Conservation (phyloP, 2,888 invertebrate genomes). For the Sinotaia quadrata region DNA sequence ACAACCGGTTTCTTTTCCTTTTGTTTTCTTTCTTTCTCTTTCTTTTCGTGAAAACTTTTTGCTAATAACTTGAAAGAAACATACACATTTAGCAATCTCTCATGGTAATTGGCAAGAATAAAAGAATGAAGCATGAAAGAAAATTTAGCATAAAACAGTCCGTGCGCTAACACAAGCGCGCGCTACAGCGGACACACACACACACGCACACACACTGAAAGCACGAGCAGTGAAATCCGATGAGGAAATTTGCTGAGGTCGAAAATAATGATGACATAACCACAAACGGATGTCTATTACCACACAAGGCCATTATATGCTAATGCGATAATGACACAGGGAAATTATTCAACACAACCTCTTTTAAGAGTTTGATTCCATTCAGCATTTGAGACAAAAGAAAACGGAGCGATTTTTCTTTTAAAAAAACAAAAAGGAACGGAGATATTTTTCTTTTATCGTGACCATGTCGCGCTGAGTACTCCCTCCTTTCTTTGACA, state of each 20-base stretch:
- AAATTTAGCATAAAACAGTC: neutral
- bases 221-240: neutral
- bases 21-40: too few species aligned
- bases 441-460: too few species aligned
- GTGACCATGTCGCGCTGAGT: too few species aligned
- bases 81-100: too few species aligned
- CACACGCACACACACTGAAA: neutral
- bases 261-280: slow-evolving; percentile 14
- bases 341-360: slow-evolving; percentile 1
- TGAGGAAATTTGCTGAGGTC: slow-evolving; percentile 6
- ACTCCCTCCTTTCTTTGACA: too few species aligned
- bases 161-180: neutral
- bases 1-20: too few species aligned
- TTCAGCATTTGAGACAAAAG: too few species aligned
- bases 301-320: slow-evolving; percentile 14
- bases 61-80: too few species aligned
- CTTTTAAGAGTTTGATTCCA: too few species aligned
- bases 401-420: neutral
- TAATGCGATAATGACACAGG: slow-evolving; percentile 3
- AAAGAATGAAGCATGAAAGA: neutral
- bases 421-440: neutral
- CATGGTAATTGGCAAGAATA: neutral
- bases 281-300: slow-evolving; percentile 21
- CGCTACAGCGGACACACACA: neutral
- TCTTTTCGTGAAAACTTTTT: too few species aligned